phyloP scores from a whole-genome alignment of 2,888 invertebrate genomes.

The Pterostichus niger region DNA sequence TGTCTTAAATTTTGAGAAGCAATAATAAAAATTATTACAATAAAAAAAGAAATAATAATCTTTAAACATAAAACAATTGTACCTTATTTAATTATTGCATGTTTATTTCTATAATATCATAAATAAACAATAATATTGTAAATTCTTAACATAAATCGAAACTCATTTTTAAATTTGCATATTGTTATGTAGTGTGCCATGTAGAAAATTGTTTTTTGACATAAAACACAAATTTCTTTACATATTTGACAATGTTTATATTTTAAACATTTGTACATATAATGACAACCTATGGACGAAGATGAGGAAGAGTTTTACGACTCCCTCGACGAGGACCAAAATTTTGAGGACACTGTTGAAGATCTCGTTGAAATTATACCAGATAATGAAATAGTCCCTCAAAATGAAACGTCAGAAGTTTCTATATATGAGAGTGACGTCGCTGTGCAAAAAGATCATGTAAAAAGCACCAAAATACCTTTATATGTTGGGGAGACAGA shows the following conservation, averaged over 20 bases:
- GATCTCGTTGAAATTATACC: no score
- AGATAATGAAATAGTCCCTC: no score
- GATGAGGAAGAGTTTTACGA: constrained; percentile 67
- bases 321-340: constrained; percentile 65
- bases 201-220: constrained; percentile 29
- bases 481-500: constrained; percentile 21
- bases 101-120: no score
- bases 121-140: no score
- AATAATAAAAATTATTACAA: no score
- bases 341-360: background rate
- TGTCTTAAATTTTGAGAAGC: no score
- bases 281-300: constrained; percentile 57
- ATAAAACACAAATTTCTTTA: constrained; percentile 29
- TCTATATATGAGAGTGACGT: background rate
- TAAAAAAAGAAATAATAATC: no score
- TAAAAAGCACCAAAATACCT: constrained; percentile 11
- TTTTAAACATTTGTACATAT: constrained; percentile 27
- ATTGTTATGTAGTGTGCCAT: background rate
- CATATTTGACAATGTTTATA: constrained; percentile 49
- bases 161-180: no score
- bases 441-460: background rate
- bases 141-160: no score
- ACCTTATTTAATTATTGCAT: no score
- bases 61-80: no score
- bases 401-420: background rate